These are phyloP conservation scores for Piliocolobus tephrosceles DNA, from an alignment of 2,113 vertebrate genomes.

Conservation along the genomic window DNA sequence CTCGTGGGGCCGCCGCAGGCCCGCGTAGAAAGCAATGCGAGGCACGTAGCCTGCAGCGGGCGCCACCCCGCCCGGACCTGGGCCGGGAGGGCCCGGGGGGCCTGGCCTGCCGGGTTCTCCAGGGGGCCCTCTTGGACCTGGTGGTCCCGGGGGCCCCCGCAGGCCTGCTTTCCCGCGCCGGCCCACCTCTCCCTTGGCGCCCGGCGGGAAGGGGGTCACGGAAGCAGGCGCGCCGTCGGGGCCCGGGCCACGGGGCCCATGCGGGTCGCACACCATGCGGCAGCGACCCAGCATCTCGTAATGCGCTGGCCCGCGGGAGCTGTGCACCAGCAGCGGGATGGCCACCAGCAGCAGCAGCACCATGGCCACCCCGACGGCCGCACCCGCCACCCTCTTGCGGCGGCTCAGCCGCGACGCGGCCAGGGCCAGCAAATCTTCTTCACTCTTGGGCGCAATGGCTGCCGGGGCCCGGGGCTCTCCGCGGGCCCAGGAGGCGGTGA, in stretches of 20 bases:
- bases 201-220: constrained; percentile 81
- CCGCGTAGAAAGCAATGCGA: constrained; percentile 97
- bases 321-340: constrained; percentile 95
- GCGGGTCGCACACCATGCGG: constrained; percentile 94
- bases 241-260: constrained; percentile 85
- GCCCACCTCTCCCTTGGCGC: constrained; percentile 87
- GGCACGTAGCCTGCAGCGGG: constrained; percentile 93
- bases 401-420: constrained; percentile 94
- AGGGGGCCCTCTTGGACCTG: constrained; percentile 89
- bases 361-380: constrained; percentile 96
- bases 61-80: constrained; percentile 92
- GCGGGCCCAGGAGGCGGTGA: not conserved
- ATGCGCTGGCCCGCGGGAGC: constrained; percentile 90
- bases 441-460: constrained; percentile 95
- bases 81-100: constrained; percentile 91
- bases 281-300: constrained; percentile 95
- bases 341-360: constrained; percentile 94
- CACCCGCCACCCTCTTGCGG: constrained; percentile 94
- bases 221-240: constrained; percentile 83
- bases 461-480: constrained; percentile 79
- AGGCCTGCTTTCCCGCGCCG: constrained; percentile 90
- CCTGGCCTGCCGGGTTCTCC: constrained; percentile 94
- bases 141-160: constrained; percentile 91
- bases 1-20: constrained; percentile 94
- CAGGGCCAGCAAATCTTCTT: constrained; percentile 96